Conservation (phyloP, 2,797 vertebrate genomes). For the Coregonus suidteri region DNA sequence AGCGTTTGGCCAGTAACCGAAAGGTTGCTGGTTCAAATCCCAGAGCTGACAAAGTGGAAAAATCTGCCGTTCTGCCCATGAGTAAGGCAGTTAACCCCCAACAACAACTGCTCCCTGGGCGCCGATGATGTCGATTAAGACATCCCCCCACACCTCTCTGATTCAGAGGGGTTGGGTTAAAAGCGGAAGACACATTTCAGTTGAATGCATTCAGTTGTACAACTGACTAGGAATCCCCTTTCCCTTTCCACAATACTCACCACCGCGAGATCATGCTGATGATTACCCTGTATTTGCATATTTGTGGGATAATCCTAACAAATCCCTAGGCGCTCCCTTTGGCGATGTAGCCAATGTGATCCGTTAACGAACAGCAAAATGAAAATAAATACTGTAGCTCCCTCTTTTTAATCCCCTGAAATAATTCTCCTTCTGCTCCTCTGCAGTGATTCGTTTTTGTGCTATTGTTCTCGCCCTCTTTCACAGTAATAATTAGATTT, state of each 20-base stretch:
- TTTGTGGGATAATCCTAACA: constrained; percentile 60
- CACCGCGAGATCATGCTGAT: constrained; percentile 37
- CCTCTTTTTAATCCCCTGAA: constrained; percentile 51
- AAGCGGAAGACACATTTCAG: too few relatives aligned
- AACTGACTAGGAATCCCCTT: too few relatives aligned
- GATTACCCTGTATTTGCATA: constrained; percentile 55
- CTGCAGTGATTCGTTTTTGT: constrained; percentile 48
- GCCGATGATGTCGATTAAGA: too few relatives aligned
- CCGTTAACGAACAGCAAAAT: constrained; percentile 42
- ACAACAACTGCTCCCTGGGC: too few relatives aligned
- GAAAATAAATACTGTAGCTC: constrained; percentile 45
- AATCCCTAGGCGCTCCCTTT: constrained; percentile 45
- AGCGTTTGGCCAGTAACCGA: too few relatives aligned
- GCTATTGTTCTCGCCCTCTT: constrained; percentile 44
- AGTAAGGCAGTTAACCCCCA: too few relatives aligned
- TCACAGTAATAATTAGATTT: constrained; percentile 64
- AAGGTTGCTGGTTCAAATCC: too few relatives aligned
- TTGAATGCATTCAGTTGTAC: too few relatives aligned
- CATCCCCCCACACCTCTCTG: too few relatives aligned
- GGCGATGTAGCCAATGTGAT: constrained; percentile 52
- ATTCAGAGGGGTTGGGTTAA: too few relatives aligned
- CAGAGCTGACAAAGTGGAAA: too few relatives aligned
- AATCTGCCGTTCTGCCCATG: too few relatives aligned
- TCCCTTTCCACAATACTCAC: constrained; percentile 20
- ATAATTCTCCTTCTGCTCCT: constrained; percentile 27